A percentile compares a stretch with the other conserved stretches of the same genome.
Evolutionary conservation across 2,888 invertebrate genomes (phyloP).

Genomic region (Mythimna lalbum): DNA sequence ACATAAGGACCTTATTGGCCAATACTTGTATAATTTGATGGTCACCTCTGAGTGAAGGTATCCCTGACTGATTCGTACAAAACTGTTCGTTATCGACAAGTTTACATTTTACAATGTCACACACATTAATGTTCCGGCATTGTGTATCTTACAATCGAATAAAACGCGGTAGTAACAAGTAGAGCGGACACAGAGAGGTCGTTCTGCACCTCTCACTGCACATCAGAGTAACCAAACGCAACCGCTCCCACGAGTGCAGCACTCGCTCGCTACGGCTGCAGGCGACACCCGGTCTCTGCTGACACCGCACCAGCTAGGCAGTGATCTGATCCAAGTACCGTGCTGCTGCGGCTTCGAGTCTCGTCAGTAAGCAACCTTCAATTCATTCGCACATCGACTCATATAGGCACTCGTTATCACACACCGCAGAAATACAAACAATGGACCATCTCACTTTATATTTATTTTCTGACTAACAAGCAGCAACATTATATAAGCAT

Average conservation of each 20-base stretch:
- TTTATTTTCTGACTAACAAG: slow-evolving; percentile 12
- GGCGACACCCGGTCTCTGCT: too few species aligned
- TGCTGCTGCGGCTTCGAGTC: too few species aligned
- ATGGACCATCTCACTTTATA: background rate
- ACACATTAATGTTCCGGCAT: background rate
- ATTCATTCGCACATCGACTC: background rate
- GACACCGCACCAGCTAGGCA: background rate
- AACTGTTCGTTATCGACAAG: background rate
- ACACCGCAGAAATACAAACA: slow-evolving; percentile 5
- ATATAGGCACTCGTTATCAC: background rate
- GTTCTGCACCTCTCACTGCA: background rate
- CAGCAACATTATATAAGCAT: slow-evolving; percentile 4
- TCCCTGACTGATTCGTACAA: background rate
- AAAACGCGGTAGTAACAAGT: background rate
- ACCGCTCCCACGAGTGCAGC: background rate
- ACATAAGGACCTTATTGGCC: background rate
- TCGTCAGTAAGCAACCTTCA: too few species aligned
- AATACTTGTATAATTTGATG: background rate
- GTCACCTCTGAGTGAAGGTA: background rate
- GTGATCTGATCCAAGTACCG: background rate
- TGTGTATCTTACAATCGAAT: background rate
- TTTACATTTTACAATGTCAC: background rate
- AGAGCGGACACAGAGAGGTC: background rate
- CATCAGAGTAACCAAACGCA: background rate
- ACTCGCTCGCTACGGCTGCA: too few species aligned